These are phyloP conservation scores for Allophyes oxyacanthae DNA, from an alignment of 2,888 invertebrate species.

Conservation along the genomic window DNA sequence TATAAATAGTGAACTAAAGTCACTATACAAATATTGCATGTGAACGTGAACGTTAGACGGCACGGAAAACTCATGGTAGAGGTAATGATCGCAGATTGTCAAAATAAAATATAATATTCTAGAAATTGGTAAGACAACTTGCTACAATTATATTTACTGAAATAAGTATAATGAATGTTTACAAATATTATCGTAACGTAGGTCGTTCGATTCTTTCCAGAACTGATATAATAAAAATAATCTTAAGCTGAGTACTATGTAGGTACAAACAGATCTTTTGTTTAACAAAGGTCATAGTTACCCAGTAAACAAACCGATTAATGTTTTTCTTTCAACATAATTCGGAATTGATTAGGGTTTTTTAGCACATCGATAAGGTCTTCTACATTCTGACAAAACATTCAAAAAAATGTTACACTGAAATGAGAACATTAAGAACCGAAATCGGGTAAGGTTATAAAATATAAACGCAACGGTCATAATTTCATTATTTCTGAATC, in stretches of 20 bases:
- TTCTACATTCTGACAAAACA: conserved; percentile 21
- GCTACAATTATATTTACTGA: conserved; percentile 14
- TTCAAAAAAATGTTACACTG: conserved; percentile 8
- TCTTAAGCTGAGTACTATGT: conserved; percentile 27
- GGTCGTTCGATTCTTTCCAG: conserved; percentile 18
- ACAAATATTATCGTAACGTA: conserved; percentile 16
- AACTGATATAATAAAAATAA: conserved; percentile 18
- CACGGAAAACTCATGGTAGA: too few relatives aligned
- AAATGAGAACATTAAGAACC: conserved; percentile 2
- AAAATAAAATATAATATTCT: conserved; percentile 13
- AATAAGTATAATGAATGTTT: conserved; percentile 26
- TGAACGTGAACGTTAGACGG: too few relatives aligned
- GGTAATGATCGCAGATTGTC: conserved; percentile 19
- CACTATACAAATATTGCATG: too few relatives aligned
- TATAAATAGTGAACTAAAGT: too few relatives aligned
- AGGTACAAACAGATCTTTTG: conserved; percentile 56
- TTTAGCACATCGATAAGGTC: conserved; percentile 37
- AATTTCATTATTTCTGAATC: conserved; percentile 2
- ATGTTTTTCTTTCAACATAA: conserved; percentile 53
- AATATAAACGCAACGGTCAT: conserved; percentile 1
- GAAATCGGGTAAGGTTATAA: conserved; percentile 3
- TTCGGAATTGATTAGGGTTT: conserved; percentile 56
- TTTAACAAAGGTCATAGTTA: conserved; percentile 48
- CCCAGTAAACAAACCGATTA: conserved; percentile 69
- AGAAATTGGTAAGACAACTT: conserved; percentile 28